Evolutionary conservation across 2,797 vertebrate genomes (phyloP).

Genomic region (Melanotaenia nigrans): DNA sequence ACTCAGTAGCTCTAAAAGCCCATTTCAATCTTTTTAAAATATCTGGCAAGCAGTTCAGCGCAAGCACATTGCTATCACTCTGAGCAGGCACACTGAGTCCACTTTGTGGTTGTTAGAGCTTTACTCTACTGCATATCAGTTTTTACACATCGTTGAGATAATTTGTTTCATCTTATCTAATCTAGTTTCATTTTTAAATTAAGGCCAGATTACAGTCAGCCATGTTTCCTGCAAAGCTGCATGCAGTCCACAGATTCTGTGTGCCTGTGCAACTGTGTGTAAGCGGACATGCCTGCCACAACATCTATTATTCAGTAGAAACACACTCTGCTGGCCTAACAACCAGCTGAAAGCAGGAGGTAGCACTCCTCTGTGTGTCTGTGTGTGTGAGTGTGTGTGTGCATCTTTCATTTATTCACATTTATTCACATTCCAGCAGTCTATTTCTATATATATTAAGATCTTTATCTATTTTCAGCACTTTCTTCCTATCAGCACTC

Average conservation of each 20-base stretch:
- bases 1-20: background rate
- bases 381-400: constrained; percentile 6
- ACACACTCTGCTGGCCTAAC: constrained; percentile 72
- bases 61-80: background rate
- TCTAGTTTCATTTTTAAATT: background rate
- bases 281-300: constrained; percentile 57
- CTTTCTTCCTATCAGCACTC: background rate
- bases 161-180: background rate
- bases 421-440: constrained; percentile 32
- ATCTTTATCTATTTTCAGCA: constrained; percentile 1
- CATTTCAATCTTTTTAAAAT: background rate
- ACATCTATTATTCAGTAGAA: constrained; percentile 76
- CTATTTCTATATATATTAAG: constrained; percentile 3
- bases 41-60: background rate
- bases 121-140: background rate
- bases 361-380: constrained; percentile 37
- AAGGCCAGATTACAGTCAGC: background rate
- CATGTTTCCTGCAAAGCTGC: background rate
- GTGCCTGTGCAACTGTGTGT: constrained; percentile 35
- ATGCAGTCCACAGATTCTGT: constrained; percentile 22
- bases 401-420: constrained; percentile 18
- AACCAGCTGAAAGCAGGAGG: constrained; percentile 70
- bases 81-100: background rate
- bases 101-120: background rate
- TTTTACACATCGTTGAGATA: background rate